Evolutionary conservation across 2,113 vertebrate species (phyloP).

Genomic region (Reinhardtius hippoglossoides): DNA sequence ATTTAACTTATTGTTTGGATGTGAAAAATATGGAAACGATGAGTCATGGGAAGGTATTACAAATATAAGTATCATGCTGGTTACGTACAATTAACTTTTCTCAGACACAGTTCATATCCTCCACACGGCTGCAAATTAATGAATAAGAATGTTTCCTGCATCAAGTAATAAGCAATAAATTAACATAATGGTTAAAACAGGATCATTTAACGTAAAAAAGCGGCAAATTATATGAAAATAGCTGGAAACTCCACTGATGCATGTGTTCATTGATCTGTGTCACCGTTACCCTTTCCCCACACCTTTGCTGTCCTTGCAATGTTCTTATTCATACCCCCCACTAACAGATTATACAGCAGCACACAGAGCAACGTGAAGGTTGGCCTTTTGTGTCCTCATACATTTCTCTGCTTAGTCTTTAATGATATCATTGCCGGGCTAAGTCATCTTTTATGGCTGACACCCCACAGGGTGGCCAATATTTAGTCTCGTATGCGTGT

Average conservation of each 20-base stretch:
- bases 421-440: conserved; percentile 68
- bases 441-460: conserved; percentile 69
- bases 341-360: conserved; percentile 66
- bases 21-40: background rate
- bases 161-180: too few relatives aligned
- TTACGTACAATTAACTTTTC: too few relatives aligned
- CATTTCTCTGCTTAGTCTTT: conserved; percentile 72
- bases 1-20: background rate
- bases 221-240: background rate
- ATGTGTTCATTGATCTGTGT: conserved; percentile 46
- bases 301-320: conserved; percentile 58
- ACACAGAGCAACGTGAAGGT: conserved; percentile 65
- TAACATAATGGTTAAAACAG: too few relatives aligned
- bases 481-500: conserved; percentile 20
- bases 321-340: conserved; percentile 65
- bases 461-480: conserved; percentile 64
- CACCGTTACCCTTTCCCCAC: conserved; percentile 63
- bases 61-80: background rate
- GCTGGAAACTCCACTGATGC: background rate
- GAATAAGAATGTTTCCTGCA: too few relatives aligned
- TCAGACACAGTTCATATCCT: too few relatives aligned
- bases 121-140: too few relatives aligned
- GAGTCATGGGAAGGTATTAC: background rate
- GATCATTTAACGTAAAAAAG: too few relatives aligned
- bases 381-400: conserved; percentile 73